Base-by-base conservation (phyloP, 1,140 invertebrate genomes). In the Drosophila ficusphila region DNA sequence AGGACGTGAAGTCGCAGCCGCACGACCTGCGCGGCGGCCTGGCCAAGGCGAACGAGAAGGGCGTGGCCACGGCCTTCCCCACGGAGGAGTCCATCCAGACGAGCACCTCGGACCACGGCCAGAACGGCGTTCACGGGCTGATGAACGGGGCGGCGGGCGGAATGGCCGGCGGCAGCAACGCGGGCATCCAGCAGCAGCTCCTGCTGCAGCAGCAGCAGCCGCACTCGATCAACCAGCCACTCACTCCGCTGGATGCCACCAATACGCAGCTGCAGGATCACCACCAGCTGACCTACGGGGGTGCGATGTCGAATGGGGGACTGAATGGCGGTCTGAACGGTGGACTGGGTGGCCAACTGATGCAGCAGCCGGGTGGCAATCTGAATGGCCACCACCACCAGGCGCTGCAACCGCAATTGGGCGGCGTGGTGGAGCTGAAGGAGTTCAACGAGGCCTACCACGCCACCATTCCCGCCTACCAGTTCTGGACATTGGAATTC, bases 401-500 rank as follows among this genome's bases (percentile, higher is more conserved):
- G 92, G 92, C 61, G 51, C 91, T 90, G 91, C 94, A 91, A 76
- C 94, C 93, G 82, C 94, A 93, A 92, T 93, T 92, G 83, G 94
- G 91, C 47, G 93, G 92, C 90, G 94, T 96, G 19, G 92, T 96
- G 56, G 96, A 97, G 92, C 93, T 97, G 23, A 94, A 95, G 82
- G 95, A 96, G 65, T 95, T 97, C 81, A 95, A 96, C 81, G 94
- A 95, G 79, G 93, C 95, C n/a, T 96, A 97, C 83, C 94, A 95
- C 31, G 95, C 95, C 56, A 94, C 95, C 25, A 96, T 98, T 90
- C 95, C 96, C 71, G 95, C 97, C 23, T 97, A 96, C 92, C 95
- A 97, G 79, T 98, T 98, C 92, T 98, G 97, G 97, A 97, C 96
- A 90, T 95, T 96, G 11, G 96, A 97, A 92, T 97, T 98, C 89